Conservation (phyloP, 2,888 invertebrate species). For the Papilio protenor region DNA sequence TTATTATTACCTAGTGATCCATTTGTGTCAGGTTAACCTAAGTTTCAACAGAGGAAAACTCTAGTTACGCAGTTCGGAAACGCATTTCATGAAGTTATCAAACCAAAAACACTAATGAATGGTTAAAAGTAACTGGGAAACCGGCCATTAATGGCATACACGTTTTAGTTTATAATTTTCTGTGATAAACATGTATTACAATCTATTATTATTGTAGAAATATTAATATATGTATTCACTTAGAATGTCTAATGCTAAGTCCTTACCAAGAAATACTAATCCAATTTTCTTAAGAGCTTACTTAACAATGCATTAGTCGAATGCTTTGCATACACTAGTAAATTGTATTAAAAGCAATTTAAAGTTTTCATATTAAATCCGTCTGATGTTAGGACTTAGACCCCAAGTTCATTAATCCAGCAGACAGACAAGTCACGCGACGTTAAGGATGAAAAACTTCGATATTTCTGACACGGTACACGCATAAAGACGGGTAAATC, state of each 20-base stretch:
- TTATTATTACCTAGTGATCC: too few relatives aligned
- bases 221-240: slow-evolving; percentile 28
- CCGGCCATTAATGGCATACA: background rate
- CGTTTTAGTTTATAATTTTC: background rate
- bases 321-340: background rate
- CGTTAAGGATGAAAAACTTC: slow-evolving; percentile 42
- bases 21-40: too few relatives aligned
- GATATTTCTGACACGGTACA: background rate
- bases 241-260: slow-evolving; percentile 15
- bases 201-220: background rate
- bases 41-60: too few relatives aligned
- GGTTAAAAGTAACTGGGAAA: too few relatives aligned
- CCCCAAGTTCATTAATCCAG: slow-evolving; percentile 13
- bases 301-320: background rate
- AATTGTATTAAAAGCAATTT: background rate
- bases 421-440: slow-evolving; percentile 27
- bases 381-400: background rate
- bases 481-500: background rate
- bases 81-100: too few relatives aligned
- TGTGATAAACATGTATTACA: background rate
- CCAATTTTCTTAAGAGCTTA: slow-evolving; percentile 33
- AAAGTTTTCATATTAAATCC: slow-evolving; percentile 8
- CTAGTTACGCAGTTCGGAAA: too few relatives aligned
- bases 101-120: too few relatives aligned
- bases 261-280: slow-evolving; percentile 26